phyloP scores from a whole-genome alignment of 2,888 invertebrate species.

The Fragum sueziense region DNA sequence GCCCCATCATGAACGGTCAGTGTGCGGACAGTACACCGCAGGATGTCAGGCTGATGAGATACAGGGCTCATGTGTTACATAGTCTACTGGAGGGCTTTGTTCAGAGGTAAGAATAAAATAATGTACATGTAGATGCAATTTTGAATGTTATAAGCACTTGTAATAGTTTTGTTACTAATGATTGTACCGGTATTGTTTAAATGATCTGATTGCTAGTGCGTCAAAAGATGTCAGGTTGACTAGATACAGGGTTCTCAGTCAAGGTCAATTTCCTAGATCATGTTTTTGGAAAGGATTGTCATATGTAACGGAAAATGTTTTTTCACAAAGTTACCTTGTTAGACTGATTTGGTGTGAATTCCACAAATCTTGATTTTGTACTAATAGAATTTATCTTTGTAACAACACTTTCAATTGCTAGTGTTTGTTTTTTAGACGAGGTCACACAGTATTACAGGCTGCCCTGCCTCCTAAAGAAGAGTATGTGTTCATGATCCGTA shows the following conservation, averaged over 20 bases:
- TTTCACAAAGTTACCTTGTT: no score
- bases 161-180: no score
- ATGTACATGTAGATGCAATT: no score
- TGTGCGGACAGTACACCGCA: constrained; percentile 98
- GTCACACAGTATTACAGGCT: constrained; percentile 95
- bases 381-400: background rate
- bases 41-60: constrained; percentile 96
- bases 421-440: constrained; percentile 86
- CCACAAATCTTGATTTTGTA: background rate
- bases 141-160: no score
- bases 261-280: no score
- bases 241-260: no score
- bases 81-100: constrained; percentile 97
- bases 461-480: constrained; percentile 97
- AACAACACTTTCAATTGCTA: background rate
- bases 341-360: no score
- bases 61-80: constrained; percentile 97
- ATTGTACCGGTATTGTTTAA: no score
- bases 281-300: no score
- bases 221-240: no score
- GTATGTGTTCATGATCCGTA: constrained; percentile 93
- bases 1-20: constrained; percentile 99
- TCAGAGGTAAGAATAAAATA: constrained; percentile 84
- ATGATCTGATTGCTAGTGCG: no score
- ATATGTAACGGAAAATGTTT: no score